These are phyloP conservation scores for Rafetus swinhoei DNA, from an alignment of 2,113 vertebrate species.

Conservation along the genomic window DNA sequence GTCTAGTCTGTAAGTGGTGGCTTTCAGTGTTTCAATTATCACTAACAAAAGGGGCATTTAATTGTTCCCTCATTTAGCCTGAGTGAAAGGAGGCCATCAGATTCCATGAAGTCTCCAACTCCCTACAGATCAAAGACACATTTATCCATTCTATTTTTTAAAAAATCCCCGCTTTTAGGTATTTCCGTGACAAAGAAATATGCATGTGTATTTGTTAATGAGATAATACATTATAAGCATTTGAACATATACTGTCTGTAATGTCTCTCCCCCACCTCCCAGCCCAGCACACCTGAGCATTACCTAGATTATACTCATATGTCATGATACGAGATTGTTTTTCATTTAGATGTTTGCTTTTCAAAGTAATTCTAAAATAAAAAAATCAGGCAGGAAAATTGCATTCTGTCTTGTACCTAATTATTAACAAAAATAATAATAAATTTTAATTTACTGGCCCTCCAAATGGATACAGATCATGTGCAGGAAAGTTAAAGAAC, in stretches of 20 bases:
- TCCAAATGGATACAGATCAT: background rate
- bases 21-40: background rate
- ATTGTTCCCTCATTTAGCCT: background rate
- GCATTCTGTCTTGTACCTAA: slow-evolving; percentile 29
- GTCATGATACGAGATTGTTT: background rate
- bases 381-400: slow-evolving; percentile 47
- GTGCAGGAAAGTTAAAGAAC: background rate
- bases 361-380: slow-evolving; percentile 33
- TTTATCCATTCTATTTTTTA: background rate
- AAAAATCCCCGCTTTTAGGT: background rate
- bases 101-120: background rate
- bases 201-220: background rate
- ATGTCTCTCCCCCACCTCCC: background rate
- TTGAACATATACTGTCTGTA: background rate
- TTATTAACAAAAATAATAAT: background rate
- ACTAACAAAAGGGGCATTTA: background rate
- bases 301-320: background rate
- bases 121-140: background rate
- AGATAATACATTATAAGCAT: background rate
- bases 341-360: background rate
- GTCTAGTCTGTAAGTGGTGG: background rate
- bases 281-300: background rate
- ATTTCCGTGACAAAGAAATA: background rate
- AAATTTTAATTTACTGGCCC: background rate
- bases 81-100: background rate